Percentiles rank a stretch among this genome's conserved stretches.
phyloP scores from a whole-genome alignment of 2,113 vertebrate species.

The Casuarius casuarius region DNA sequence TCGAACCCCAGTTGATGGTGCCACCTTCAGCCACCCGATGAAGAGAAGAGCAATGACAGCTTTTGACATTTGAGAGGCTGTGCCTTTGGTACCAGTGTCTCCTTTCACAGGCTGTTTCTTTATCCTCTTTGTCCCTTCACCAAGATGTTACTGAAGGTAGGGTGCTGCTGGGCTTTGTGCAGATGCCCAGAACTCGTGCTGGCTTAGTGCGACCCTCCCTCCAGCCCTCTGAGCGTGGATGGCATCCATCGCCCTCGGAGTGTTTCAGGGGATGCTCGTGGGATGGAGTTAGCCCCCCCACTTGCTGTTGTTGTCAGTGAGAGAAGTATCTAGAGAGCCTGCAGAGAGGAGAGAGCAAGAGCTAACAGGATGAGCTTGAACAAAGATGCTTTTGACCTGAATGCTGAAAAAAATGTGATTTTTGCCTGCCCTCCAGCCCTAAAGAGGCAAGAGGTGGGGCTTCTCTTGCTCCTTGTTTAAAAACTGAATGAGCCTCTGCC shows the following conservation, averaged over 20 bases:
- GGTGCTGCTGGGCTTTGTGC: neutral
- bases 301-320: conserved; percentile 31
- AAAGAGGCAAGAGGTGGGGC: neutral
- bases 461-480: conserved; percentile 7
- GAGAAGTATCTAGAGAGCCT: conserved; percentile 15
- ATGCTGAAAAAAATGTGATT: neutral
- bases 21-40: neutral
- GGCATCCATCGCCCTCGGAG: neutral
- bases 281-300: conserved; percentile 8
- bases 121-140: neutral
- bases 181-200: neutral
- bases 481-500: conserved; percentile 12
- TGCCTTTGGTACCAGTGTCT: neutral
- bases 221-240: neutral
- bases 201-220: neutral
- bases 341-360: conserved; percentile 18
- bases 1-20: neutral
- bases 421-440: neutral
- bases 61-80: neutral
- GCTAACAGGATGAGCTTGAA: neutral
- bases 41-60: neutral
- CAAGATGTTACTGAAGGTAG: neutral
- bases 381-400: conserved; percentile 16
- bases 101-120: neutral
- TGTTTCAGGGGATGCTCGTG: conserved; percentile 34